A percentile compares a stretch with the other conserved stretches of the same genome.
These are phyloP conservation scores for Diachrysia chrysitis DNA, from an alignment of 2,888 invertebrate genomes.

Conservation along the genomic window DNA sequence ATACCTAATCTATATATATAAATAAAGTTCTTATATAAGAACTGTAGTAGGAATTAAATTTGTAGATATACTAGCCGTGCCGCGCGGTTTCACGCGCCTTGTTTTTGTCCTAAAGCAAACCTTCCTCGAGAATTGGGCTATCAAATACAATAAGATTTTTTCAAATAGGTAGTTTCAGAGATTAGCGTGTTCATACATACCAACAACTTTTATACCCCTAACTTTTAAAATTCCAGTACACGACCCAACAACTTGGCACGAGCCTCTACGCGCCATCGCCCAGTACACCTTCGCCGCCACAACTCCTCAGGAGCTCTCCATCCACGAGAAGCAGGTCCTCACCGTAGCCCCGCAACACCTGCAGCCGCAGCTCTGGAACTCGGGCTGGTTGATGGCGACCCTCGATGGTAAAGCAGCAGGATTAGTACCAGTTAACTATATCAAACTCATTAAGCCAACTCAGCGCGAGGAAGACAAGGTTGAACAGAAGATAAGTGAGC, in stretches of 20 bases:
- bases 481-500: not conserved
- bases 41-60: not conserved
- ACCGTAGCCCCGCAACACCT: constrained; percentile 95
- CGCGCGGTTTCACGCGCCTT: too few relatives aligned
- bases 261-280: constrained; percentile 91
- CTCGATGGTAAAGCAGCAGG: constrained; percentile 89
- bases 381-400: constrained; percentile 92
- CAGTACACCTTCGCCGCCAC: constrained; percentile 93
- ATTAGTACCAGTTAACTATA: constrained; percentile 91
- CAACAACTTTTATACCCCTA: too few relatives aligned
- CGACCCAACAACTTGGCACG: constrained; percentile 92
- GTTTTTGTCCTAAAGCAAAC: too few relatives aligned
- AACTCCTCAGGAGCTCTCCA: constrained; percentile 93
- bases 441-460: constrained; percentile 78
- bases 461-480: constrained; percentile 3
- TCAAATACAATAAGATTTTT: too few relatives aligned
- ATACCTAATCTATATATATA: constrained; percentile 7
- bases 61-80: too few relatives aligned
- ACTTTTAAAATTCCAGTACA: constrained; percentile 84
- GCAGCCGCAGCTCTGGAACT: constrained; percentile 92
- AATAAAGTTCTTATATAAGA: not conserved
- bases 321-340: constrained; percentile 93
- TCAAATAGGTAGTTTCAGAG: too few relatives aligned
- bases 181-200: too few relatives aligned
- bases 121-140: too few relatives aligned